These are phyloP conservation scores for Chymomyza costata DNA, from an alignment of 1,140 invertebrate species.

Conservation along the genomic window DNA sequence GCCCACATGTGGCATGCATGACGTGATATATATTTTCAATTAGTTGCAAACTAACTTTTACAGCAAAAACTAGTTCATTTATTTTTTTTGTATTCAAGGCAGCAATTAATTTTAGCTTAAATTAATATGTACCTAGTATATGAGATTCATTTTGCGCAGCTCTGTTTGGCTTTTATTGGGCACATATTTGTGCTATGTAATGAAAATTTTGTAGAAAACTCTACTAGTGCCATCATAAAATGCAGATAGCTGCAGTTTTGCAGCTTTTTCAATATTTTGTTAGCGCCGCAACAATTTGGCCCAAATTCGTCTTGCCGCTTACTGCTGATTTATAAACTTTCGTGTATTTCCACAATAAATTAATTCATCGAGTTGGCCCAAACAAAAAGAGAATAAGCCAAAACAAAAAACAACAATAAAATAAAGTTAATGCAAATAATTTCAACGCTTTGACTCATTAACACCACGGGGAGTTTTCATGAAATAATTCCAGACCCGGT, in stretches of 20 bases:
- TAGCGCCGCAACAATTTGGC: too few species aligned
- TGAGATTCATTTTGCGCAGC: slow-evolving; percentile 18
- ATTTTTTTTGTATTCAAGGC: slow-evolving; percentile 26
- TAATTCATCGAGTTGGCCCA: slow-evolving; percentile 42
- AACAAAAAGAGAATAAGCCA: too few species aligned
- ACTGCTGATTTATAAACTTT: slow-evolving; percentile 54
- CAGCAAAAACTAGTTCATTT: too few species aligned
- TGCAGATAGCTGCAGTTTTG: slow-evolving; percentile 14
- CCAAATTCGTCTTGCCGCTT: too few species aligned
- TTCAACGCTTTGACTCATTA: slow-evolving; percentile 68
- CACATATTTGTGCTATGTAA: slow-evolving; percentile 9
- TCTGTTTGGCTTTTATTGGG: slow-evolving; percentile 15
- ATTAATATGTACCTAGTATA: slow-evolving; percentile 41
- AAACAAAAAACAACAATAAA: too few species aligned
- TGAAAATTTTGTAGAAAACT: too few species aligned
- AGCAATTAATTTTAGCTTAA: slow-evolving; percentile 64
- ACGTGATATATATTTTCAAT: slow-evolving; percentile 60
- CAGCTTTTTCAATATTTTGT: slow-evolving; percentile 32
- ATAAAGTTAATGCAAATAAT: slow-evolving; percentile 69
- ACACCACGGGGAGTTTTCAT: slow-evolving; percentile 62
- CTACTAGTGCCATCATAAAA: too few species aligned
- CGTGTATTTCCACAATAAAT: slow-evolving; percentile 47
- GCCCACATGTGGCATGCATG: slow-evolving; percentile 44
- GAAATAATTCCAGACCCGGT: too few species aligned
- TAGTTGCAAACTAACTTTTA: slow-evolving; percentile 44